A percentile compares a stretch with the other conserved stretches of the same genome.
These are phyloP conservation scores for Ceyx erithaca DNA, from an alignment of 2,797 vertebrate species.

Conservation along the genomic window DNA sequence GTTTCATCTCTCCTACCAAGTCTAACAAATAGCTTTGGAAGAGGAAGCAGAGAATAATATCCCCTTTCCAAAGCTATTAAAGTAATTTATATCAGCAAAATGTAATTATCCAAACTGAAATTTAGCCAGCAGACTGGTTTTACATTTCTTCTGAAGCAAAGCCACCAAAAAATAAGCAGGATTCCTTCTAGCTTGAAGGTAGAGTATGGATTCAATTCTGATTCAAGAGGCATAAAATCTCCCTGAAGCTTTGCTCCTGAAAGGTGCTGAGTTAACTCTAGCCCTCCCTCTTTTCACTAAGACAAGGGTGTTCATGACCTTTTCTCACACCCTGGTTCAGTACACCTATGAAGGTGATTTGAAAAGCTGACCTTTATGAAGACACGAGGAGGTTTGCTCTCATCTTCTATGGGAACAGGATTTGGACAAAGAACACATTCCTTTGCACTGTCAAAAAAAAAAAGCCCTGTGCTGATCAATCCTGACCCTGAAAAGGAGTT, in stretches of 20 bases:
- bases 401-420: neutral
- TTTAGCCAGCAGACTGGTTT: neutral
- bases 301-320: neutral
- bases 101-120: slow-evolving; percentile 29
- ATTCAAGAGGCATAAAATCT: neutral
- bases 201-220: neutral
- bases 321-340: neutral
- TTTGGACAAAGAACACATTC: neutral
- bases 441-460: neutral
- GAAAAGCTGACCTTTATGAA: neutral
- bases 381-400: neutral
- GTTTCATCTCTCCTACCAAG: neutral
- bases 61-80: neutral
- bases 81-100: slow-evolving; percentile 3
- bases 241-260: neutral
- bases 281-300: neutral
- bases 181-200: neutral
- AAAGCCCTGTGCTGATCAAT: neutral
- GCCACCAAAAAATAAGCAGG: neutral
- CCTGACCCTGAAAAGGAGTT: neutral
- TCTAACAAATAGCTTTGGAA: neutral
- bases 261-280: neutral
- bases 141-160: neutral
- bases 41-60: neutral
- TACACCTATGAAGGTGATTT: neutral